phyloP scores from a whole-genome alignment of 2,888 invertebrate species.

The Xestia sexstrigata region DNA sequence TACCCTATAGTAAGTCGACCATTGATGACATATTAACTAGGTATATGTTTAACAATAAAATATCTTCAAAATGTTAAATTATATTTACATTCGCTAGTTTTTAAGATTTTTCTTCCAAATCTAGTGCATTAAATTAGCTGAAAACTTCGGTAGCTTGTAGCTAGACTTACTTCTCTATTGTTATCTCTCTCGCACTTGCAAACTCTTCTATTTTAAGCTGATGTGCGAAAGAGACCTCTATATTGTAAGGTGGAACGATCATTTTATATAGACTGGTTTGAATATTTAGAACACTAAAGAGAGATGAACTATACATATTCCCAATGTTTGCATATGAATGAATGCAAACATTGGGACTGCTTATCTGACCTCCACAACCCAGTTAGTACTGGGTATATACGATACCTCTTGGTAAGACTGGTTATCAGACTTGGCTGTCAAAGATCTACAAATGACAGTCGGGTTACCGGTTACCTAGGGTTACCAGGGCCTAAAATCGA shows the following conservation, averaged over 20 bases:
- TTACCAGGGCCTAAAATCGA: too few species aligned
- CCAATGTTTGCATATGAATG: too few species aligned
- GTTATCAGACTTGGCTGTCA: too few species aligned
- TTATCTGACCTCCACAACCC: too few species aligned
- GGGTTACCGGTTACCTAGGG: too few species aligned
- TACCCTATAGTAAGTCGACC: too few species aligned
- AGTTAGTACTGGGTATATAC: too few species aligned
- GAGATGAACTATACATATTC: too few species aligned
- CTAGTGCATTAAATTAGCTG: constrained; percentile 51
- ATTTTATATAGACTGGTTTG: background rate
- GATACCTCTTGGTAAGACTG: too few species aligned
- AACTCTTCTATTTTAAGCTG: constrained; percentile 41
- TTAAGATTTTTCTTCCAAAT: constrained; percentile 48
- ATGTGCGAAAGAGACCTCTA: constrained; percentile 35
- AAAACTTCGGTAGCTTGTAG: constrained; percentile 19
- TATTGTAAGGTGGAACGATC: constrained; percentile 27
- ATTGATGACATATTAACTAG: background rate
- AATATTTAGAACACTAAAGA: too few species aligned
- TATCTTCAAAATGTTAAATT: constrained; percentile 22
- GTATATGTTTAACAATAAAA: background rate
- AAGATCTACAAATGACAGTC: too few species aligned
- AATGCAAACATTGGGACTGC: too few species aligned
- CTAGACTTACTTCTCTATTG: constrained; percentile 35
- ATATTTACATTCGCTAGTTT: constrained; percentile 54
- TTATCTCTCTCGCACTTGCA: constrained; percentile 54